These are phyloP conservation scores for Zosterops hypoxanthus DNA, from an alignment of 2,113 vertebrate genomes.

Conservation along the genomic window DNA sequence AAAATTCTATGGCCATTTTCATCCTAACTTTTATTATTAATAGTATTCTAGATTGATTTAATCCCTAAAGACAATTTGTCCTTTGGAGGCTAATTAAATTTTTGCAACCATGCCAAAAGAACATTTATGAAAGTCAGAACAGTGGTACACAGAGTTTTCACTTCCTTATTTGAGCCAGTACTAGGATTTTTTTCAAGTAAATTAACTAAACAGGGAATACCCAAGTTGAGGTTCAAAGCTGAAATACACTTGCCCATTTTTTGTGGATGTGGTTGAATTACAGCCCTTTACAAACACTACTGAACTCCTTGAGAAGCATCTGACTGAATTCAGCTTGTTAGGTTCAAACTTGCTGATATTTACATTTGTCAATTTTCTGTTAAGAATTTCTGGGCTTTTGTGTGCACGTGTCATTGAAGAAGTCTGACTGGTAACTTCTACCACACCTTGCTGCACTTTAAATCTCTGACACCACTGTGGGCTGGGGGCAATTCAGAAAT, in stretches of 20 bases:
- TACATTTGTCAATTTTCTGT: not conserved
- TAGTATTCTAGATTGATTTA: slow-evolving; percentile 50
- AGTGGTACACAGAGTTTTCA: slow-evolving; percentile 21
- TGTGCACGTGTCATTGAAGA: not conserved
- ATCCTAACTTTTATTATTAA: slow-evolving; percentile 37
- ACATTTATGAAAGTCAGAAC: slow-evolving; percentile 63
- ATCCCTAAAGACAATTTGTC: slow-evolving; percentile 74
- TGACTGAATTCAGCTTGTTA: not conserved
- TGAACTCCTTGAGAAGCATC: not conserved
- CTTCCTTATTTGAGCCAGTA: slow-evolving; percentile 35
- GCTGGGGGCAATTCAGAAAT: not conserved
- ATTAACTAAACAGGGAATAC: not conserved
- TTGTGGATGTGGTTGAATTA: not conserved
- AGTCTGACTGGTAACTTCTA: not conserved
- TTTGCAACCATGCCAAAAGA: slow-evolving; percentile 70
- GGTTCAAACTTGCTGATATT: not conserved
- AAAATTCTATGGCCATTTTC: slow-evolving; percentile 42
- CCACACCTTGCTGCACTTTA: not conserved
- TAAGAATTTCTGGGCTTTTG: not conserved
- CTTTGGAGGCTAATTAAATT: slow-evolving; percentile 74
- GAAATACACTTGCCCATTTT: not conserved
- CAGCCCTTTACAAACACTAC: not conserved
- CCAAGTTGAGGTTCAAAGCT: not conserved
- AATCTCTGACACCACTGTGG: not conserved
- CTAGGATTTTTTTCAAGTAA: not conserved